phyloP scores from a whole-genome alignment of 2,797 vertebrate genomes.

The Echiichthys vipera region DNA sequence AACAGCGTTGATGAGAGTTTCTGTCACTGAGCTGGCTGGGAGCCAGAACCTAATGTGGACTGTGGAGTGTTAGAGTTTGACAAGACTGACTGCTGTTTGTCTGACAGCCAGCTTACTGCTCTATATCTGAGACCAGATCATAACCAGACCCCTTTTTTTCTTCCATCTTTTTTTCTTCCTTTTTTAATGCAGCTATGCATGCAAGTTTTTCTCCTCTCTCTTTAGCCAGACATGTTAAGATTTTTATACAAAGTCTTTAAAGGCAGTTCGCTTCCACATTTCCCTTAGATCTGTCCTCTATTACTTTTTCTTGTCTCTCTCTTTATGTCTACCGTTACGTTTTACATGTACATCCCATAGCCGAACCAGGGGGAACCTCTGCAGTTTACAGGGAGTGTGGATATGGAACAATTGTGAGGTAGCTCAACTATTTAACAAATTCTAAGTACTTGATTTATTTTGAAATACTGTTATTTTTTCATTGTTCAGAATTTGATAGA shows the following conservation, averaged over 20 bases:
- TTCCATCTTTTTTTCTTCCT: conserved; percentile 2
- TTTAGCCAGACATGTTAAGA: background rate
- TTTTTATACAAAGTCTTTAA: conserved; percentile 3
- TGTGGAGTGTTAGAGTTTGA: conserved; percentile 69
- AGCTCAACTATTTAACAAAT: background rate
- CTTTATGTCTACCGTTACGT: background rate
- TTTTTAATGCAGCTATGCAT: conserved; percentile 12
- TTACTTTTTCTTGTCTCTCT: background rate
- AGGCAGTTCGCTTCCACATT: background rate
- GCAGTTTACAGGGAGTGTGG: background rate
- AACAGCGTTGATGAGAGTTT: conserved; percentile 75
- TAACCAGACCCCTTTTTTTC: conserved; percentile 42
- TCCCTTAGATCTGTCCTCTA: conserved; percentile 3
- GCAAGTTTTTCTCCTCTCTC: conserved; percentile 27
- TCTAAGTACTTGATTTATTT: too few species aligned
- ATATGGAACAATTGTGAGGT: background rate
- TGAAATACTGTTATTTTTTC: too few species aligned
- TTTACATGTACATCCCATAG: background rate
- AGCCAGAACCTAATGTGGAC: conserved; percentile 70
- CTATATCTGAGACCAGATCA: conserved; percentile 51
- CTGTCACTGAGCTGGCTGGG: conserved; percentile 66
- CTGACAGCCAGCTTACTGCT: conserved; percentile 52
- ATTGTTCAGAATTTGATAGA: too few species aligned
- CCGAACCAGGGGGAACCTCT: background rate
- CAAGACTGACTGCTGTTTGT: conserved; percentile 61